phyloP scores from a whole-genome alignment of 2,888 invertebrate species.

The Bellardia pandia region DNA sequence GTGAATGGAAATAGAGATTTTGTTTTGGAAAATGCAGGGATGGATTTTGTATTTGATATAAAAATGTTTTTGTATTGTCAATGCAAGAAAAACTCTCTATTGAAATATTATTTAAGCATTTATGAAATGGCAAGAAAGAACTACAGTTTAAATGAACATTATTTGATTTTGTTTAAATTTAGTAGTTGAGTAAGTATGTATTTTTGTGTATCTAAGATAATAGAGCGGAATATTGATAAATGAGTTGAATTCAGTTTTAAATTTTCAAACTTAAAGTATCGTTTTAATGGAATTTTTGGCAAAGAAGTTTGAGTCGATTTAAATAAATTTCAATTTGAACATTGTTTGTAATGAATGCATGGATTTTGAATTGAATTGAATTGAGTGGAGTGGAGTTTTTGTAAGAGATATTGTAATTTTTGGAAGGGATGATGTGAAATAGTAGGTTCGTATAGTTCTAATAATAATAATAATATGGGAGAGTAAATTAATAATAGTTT shows the following conservation, averaged over 20 bases:
- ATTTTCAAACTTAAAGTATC: neutral
- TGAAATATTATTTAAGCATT: neutral
- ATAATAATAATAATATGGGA: constrained; percentile 14
- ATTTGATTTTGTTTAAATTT: constrained; percentile 2
- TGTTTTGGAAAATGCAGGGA: constrained; percentile 40
- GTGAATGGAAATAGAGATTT: constrained; percentile 44
- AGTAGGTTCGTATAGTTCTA: neutral
- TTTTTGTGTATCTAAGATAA: constrained; percentile 41
- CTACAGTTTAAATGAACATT: constrained; percentile 56
- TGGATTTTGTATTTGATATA: constrained; percentile 24
- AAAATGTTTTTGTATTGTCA: constrained; percentile 12
- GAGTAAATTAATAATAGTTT: constrained; percentile 28
- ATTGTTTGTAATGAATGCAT: constrained; percentile 23
- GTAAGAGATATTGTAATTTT: neutral
- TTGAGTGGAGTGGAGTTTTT: neutral
- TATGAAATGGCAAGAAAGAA: constrained; percentile 35
- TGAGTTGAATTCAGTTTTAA: constrained; percentile 17
- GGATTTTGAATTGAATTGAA: constrained; percentile 11
- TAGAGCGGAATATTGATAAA: constrained; percentile 27
- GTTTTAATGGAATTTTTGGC: constrained; percentile 16
- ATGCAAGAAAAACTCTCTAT: constrained; percentile 54
- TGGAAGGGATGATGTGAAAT: constrained; percentile 16
- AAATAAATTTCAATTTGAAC: neutral
- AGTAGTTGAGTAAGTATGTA: neutral
- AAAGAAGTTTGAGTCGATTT: constrained; percentile 20